Evolutionary conservation across 1,140 invertebrate genomes (phyloP).

Genomic region (Druon quercuslanigerum): DNA sequence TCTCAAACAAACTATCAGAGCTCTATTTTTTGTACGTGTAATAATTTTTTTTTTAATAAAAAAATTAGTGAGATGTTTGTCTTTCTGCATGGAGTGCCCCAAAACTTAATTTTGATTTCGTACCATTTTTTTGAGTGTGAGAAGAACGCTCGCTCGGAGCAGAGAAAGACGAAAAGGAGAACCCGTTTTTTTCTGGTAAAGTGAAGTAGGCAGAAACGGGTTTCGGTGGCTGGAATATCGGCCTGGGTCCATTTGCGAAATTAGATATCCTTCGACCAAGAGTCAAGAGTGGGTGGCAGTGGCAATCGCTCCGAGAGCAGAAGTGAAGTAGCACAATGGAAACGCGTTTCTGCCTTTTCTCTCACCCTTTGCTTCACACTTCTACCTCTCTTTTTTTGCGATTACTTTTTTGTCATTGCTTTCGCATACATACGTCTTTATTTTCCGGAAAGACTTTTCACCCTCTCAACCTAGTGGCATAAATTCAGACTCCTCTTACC

Average conservation of each 20-base stretch:
- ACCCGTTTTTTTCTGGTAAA: conserved; percentile 26
- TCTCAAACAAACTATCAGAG: no score
- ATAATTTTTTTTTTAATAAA: no score
- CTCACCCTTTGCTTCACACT: conserved; percentile 1
- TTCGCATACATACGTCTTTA: conserved; percentile 12
- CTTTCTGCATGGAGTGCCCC: no score
- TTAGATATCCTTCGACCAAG: conserved; percentile 54
- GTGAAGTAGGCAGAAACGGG: conserved; percentile 37
- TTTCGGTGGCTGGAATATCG: conserved; percentile 41
- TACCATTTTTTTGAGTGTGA: background rate
- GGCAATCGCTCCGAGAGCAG: conserved; percentile 46
- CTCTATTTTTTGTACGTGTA: no score
- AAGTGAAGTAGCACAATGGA: conserved; percentile 48
- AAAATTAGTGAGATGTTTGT: no score
- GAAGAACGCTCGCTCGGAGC: conserved; percentile 11
- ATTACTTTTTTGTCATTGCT: background rate
- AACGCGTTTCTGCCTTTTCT: conserved; percentile 39
- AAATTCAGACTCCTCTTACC: background rate
- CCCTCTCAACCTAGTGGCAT: background rate
- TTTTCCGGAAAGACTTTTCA: background rate
- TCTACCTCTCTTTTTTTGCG: background rate
- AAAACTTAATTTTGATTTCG: no score
- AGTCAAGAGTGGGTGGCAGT: conserved; percentile 38
- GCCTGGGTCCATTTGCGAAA: conserved; percentile 60
- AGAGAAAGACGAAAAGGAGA: conserved; percentile 29